Evolutionary conservation across 1,140 invertebrate species (phyloP).

Genomic region (Cyrtorhinus lividipennis): DNA sequence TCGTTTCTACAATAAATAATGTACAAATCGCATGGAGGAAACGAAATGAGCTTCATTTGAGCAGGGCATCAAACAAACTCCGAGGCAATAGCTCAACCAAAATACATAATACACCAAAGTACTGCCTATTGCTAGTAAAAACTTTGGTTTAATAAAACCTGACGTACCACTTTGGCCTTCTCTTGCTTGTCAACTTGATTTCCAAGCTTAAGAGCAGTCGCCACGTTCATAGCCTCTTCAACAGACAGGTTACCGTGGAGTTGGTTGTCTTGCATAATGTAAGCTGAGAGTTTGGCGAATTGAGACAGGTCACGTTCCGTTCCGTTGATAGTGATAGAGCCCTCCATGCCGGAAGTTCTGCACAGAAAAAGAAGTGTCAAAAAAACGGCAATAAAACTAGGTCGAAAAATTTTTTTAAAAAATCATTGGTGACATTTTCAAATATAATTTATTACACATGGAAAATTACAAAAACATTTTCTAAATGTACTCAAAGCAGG

Average conservation of each 20-base stretch:
- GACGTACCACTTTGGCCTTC: constrained; percentile 70
- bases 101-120: too few relatives aligned
- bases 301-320: constrained; percentile 70
- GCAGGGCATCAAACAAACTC: too few relatives aligned
- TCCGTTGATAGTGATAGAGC: constrained; percentile 72
- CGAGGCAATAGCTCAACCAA: too few relatives aligned
- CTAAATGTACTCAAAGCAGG: too few relatives aligned
- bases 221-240: constrained; percentile 84
- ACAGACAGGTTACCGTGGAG: constrained; percentile 85
- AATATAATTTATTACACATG: too few relatives aligned
- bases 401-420: not conserved
- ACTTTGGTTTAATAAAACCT: too few relatives aligned
- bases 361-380: constrained; percentile 28
- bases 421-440: too few relatives aligned
- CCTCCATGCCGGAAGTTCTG: constrained; percentile 59
- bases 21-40: too few relatives aligned
- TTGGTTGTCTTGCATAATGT: constrained; percentile 98
- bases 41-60: too few relatives aligned
- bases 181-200: constrained; percentile 48
- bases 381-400: not conserved
- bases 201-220: constrained; percentile 76
- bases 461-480: too few relatives aligned
- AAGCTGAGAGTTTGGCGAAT: constrained; percentile 87
- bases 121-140: too few relatives aligned
- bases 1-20: too few relatives aligned